These are phyloP conservation scores for Drosophila tropicalis DNA, from an alignment of 1,140 invertebrate species.

Conservation along the genomic window DNA sequence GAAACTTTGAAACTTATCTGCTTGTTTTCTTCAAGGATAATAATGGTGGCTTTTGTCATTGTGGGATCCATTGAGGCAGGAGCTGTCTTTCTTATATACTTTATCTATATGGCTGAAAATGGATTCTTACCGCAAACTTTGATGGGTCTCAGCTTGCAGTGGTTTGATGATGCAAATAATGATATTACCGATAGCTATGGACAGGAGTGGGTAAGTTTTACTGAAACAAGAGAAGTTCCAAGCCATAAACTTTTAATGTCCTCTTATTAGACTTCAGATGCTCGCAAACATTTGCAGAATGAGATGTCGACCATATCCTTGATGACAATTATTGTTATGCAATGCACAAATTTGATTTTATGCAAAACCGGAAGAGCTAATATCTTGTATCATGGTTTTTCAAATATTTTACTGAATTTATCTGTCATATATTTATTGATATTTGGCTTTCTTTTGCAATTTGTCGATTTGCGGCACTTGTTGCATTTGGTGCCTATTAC, in stretches of 20 bases:
- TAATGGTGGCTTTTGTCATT: constrained; percentile 46
- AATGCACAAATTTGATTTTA: constrained; percentile 47
- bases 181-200: constrained; percentile 53
- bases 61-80: constrained; percentile 50
- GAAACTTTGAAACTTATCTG: no score
- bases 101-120: constrained; percentile 41
- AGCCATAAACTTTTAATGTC: neutral
- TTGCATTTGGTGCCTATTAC: neutral
- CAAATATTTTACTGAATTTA: constrained; percentile 26
- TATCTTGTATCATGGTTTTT: constrained; percentile 50
- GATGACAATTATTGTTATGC: constrained; percentile 51
- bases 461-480: neutral
- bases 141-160: constrained; percentile 5
- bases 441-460: constrained; percentile 3
- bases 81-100: constrained; percentile 43
- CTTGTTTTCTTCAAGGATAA: constrained; percentile 16
- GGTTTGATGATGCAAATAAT: constrained; percentile 33
- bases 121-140: constrained; percentile 48
- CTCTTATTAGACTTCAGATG: constrained; percentile 18
- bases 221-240: neutral
- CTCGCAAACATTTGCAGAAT: constrained; percentile 27
- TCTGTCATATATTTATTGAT: constrained; percentile 33
- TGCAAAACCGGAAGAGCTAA: constrained; percentile 42
- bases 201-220: constrained; percentile 59
- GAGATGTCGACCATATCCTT: constrained; percentile 8